A percentile compares a stretch with the other conserved stretches of the same genome.
These are phyloP conservation scores for Drosophila tristis DNA, from an alignment of 1,140 invertebrate genomes.

Conservation along the genomic window DNA sequence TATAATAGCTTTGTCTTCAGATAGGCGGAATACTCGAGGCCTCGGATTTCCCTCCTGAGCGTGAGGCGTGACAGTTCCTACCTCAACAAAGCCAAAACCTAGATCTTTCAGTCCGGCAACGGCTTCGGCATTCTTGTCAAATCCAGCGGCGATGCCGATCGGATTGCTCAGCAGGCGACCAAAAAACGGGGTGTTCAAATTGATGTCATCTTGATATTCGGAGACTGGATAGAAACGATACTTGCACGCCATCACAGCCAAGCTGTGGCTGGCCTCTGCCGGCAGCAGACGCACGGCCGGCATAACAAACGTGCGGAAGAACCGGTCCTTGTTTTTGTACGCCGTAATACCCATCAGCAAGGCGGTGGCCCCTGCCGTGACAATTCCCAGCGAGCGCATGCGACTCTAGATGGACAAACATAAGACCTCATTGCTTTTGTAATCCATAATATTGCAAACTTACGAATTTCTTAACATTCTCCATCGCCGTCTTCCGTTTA, in stretches of 20 bases:
- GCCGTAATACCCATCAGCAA: conserved; percentile 43
- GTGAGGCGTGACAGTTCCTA: conserved; percentile 97
- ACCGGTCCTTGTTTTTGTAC: conserved; percentile 46
- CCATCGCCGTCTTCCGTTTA: no score
- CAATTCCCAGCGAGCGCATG: conserved; percentile 59
- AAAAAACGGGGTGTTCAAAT: conserved; percentile 90
- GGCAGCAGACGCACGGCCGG: conserved; percentile 64
- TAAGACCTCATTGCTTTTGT: no score
- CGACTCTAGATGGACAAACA: conserved; percentile 31
- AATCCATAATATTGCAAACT: no score
- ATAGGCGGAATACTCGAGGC: conserved; percentile 95
- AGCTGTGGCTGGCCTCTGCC: conserved; percentile 92
- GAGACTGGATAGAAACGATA: conserved; percentile 89
- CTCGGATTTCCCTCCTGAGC: conserved; percentile 96
- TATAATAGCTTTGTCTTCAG: conserved; percentile 94
- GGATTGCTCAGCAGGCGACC: conserved; percentile 92
- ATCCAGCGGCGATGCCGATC: conserved; percentile 98
- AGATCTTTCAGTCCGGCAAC: conserved; percentile 91
- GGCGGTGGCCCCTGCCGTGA: conserved; percentile 56
- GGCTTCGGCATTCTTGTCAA: conserved; percentile 98
- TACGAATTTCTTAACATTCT: no score
- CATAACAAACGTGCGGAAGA: conserved; percentile 62
- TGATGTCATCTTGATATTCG: conserved; percentile 86
- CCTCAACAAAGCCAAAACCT: conserved; percentile 98
- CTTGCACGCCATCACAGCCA: conserved; percentile 90